Evolutionary conservation across 1,140 invertebrate species (phyloP).

Genomic region (Caenorhabditis brenneri): DNA sequence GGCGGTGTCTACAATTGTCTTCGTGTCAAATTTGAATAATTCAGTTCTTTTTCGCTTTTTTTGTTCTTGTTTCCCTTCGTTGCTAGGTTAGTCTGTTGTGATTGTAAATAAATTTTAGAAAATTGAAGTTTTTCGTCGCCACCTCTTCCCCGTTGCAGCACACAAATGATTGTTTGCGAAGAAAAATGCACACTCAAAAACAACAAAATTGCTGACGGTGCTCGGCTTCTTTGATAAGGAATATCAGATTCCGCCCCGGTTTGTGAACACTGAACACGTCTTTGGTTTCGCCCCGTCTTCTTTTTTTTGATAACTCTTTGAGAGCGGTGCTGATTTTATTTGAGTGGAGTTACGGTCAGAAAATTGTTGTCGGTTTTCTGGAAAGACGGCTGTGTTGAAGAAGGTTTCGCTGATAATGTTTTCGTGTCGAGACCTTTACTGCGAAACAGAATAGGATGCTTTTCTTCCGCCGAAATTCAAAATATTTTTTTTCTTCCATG

Average conservation of each 20-base stretch:
- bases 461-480: no score
- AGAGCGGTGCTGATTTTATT: no score
- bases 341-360: no score
- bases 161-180: neutral
- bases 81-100: no score
- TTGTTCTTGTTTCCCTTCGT: neutral
- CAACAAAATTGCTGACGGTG: constrained; percentile 3
- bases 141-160: neutral
- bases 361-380: no score
- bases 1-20: constrained; percentile 49
- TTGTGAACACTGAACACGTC: neutral
- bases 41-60: neutral
- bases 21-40: constrained; percentile 39
- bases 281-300: neutral
- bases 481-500: no score
- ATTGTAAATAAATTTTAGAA: no score
- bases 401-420: no score
- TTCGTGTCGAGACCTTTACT: neutral
- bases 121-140: neutral
- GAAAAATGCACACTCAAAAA: neutral
- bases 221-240: constrained; percentile 15
- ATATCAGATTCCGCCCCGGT: neutral
- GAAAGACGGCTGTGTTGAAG: no score
- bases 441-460: no score
- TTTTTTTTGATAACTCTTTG: no score